Conservation (phyloP, 1,140 invertebrate genomes). For the Drosophila jambulina region DNA sequence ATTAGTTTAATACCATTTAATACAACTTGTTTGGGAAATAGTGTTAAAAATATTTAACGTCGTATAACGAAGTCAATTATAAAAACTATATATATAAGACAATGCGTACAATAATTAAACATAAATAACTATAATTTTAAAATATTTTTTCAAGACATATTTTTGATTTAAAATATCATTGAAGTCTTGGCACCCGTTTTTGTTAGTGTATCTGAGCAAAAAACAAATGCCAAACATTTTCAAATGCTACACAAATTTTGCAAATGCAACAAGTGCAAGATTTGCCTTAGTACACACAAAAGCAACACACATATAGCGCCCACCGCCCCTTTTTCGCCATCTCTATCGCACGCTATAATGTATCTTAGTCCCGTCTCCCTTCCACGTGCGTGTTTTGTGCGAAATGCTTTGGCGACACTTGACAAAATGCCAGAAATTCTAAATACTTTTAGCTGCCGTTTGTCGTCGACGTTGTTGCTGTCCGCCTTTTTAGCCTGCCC, state of each 20-base stretch:
- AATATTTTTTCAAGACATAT: neutral
- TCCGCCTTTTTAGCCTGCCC: conserved; percentile 51
- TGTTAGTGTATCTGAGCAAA: conserved; percentile 16
- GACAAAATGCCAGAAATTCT: conserved; percentile 85
- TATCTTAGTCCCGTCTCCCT: neutral
- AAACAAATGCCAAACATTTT: conserved; percentile 65
- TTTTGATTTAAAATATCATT: neutral
- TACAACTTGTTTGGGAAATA: too few species aligned
- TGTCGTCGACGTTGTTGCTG: conserved; percentile 65
- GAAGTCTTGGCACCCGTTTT: neutral
- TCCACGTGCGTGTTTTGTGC: conserved; percentile 59
- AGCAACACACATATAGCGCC: neutral
- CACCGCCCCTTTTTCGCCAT: conserved; percentile 1
- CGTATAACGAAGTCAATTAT: too few species aligned
- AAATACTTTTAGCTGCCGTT: conserved; percentile 78
- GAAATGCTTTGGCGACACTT: conserved; percentile 84
- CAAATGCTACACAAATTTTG: conserved; percentile 68
- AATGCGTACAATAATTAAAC: too few species aligned
- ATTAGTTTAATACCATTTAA: too few species aligned
- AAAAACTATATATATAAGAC: too few species aligned
- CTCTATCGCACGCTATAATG: conserved; percentile 1
- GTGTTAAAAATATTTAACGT: neutral
- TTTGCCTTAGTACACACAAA: conserved; percentile 23
- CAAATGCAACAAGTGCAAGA: conserved; percentile 75
- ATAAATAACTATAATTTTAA: neutral